Evolutionary conservation across 2,888 invertebrate species (phyloP).

Genomic region (Caenorhabditis becei): DNA sequence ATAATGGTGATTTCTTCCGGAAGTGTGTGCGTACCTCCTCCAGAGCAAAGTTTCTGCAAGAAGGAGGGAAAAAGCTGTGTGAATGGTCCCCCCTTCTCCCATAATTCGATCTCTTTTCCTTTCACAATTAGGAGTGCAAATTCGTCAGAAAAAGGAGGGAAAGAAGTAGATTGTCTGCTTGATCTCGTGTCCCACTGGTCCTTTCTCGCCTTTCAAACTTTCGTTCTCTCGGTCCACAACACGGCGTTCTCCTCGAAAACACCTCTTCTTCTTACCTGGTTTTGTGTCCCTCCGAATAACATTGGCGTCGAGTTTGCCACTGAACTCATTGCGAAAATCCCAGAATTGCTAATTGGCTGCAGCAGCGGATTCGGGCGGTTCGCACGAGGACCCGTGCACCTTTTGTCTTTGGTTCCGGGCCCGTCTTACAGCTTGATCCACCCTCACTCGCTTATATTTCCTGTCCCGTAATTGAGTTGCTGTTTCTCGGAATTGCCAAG

Average conservation of each 20-base stretch:
- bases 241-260: background rate
- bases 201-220: background rate
- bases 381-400: conserved; percentile 6
- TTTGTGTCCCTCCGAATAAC: background rate
- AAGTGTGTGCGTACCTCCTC: conserved; percentile 34
- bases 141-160: background rate
- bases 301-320: background rate
- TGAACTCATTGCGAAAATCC: conserved; percentile 1
- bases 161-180: background rate
- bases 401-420: conserved; percentile 17
- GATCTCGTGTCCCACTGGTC: conserved; percentile 3
- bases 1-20: conserved; percentile 50
- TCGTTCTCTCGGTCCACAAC: background rate
- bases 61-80: background rate
- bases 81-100: conserved; percentile 30
- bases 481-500: conserved; percentile 15
- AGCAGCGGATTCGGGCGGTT: background rate
- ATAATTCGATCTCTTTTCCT: conserved; percentile 43
- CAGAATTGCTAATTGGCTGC: conserved; percentile 36
- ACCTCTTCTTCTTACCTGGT: background rate
- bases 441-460: conserved; percentile 20
- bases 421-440: conserved; percentile 20
- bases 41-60: background rate
- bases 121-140: conserved; percentile 45
- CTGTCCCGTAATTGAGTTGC: conserved; percentile 17